Conservation (phyloP, 2,113 vertebrate species). For the Dromas ardeola region DNA sequence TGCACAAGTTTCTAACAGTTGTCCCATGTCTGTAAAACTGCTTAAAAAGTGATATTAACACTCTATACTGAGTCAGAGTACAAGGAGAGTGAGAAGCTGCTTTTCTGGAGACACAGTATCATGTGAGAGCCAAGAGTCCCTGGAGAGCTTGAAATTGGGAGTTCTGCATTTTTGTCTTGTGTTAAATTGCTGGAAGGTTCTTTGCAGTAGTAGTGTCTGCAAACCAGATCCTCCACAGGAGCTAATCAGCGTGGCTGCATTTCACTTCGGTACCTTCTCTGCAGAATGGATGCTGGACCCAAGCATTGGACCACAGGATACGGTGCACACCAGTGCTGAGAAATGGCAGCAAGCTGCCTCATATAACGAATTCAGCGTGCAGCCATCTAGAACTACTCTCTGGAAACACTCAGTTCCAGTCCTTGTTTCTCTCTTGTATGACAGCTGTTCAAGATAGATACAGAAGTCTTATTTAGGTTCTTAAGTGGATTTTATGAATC, state of each 20-base stretch:
- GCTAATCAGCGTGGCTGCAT: neutral
- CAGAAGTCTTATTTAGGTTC: neutral
- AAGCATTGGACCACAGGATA: neutral
- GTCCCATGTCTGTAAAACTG: neutral
- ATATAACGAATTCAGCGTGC: accelerated
- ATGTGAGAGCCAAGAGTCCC: neutral
- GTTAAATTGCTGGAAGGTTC: neutral
- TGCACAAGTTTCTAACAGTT: neutral
- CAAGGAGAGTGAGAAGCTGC: accelerated
- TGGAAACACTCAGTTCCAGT: neutral
- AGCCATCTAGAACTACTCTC: neutral
- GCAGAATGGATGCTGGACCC: neutral
- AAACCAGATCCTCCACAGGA: neutral
- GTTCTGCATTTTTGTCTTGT: neutral
- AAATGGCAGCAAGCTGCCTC: neutral
- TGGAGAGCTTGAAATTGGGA: neutral
- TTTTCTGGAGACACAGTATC: neutral
- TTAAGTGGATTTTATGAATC: neutral
- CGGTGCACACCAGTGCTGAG: neutral
- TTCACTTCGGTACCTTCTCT: neutral
- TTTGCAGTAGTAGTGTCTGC: neutral
- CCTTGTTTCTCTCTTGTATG: neutral
- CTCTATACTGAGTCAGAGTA: neutral
- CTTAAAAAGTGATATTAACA: neutral
- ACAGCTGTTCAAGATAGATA: neutral